Conservation (phyloP, 2,888 invertebrate genomes). For the Halictus quadricinctus region DNA sequence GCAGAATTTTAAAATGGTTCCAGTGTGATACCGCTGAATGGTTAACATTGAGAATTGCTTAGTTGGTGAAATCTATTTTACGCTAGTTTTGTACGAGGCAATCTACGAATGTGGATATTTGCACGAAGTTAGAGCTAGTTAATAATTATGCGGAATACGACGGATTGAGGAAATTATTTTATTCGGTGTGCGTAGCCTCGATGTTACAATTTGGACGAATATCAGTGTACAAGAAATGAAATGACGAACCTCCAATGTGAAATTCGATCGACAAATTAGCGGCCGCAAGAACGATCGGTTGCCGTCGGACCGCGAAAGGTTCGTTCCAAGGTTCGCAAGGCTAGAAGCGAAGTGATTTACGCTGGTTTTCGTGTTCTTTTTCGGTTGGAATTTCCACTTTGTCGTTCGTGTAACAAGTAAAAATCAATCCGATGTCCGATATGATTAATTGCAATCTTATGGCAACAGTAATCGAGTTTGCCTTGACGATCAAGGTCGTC, state of each 20-base stretch:
- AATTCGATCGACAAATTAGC: neutral
- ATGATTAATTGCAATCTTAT: neutral
- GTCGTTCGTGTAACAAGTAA: neutral
- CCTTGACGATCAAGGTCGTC: neutral
- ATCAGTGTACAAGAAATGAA: neutral
- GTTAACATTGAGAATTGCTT: neutral
- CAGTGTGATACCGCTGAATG: neutral
- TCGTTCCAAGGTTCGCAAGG: conserved; percentile 3
- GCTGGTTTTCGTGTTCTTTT: conserved; percentile 23
- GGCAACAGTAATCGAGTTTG: neutral
- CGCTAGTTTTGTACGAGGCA: neutral
- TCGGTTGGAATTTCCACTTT: conserved; percentile 46
- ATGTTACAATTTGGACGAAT: neutral
- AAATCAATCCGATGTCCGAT: neutral
- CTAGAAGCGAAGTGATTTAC: neutral
- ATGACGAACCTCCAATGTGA: neutral
- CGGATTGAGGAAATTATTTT: neutral
- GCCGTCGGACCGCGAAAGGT: conserved; percentile 68
- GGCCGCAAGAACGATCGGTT: conserved; percentile 19
- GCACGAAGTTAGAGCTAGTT: neutral
- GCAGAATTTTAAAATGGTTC: neutral
- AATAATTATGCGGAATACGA: neutral
- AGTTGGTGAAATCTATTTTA: neutral
- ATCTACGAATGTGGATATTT: neutral
- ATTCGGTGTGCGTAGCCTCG: neutral